phyloP scores from a whole-genome alignment of 37 sponge, comb jelly and placozoan species.

The Hormiphora californensis region DNA sequence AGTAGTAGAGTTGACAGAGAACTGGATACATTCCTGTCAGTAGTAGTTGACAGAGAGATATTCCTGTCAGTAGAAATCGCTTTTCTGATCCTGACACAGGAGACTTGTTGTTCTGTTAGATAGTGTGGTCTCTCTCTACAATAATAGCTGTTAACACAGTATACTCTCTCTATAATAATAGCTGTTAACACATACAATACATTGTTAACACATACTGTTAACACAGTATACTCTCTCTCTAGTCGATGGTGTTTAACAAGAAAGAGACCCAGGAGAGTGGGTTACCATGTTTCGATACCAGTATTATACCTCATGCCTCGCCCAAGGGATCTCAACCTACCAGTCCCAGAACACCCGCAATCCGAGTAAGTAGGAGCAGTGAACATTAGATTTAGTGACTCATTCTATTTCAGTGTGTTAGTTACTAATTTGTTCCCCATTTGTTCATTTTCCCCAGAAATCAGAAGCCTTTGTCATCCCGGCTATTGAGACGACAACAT shows the following conservation, averaged over 20 bases:
- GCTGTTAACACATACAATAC: no score
- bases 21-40: no score
- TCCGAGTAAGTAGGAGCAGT: background rate
- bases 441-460: background rate
- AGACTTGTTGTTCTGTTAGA: no score
- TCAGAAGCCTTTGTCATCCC: constrained; percentile 34
- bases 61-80: no score
- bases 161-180: no score
- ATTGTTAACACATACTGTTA: no score
- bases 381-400: background rate
- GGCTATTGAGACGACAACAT: constrained; percentile 24
- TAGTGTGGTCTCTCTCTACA: no score
- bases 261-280: background rate
- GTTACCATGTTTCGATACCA: constrained; percentile 34
- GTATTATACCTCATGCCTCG: constrained; percentile 36
- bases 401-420: background rate
- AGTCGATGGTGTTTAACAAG: constrained; percentile 22
- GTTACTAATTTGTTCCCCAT: background rate
- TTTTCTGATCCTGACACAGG: no score
- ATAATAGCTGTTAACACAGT: no score
- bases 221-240: no score
- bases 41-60: no score
- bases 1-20: no score
- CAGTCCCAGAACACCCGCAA: background rate
- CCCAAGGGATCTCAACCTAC: background rate